Percentiles rank a stretch among this genome's conserved stretches.
Evolutionary conservation across 1,140 invertebrate genomes (phyloP).

Genomic region (Nasonia giraulti): DNA sequence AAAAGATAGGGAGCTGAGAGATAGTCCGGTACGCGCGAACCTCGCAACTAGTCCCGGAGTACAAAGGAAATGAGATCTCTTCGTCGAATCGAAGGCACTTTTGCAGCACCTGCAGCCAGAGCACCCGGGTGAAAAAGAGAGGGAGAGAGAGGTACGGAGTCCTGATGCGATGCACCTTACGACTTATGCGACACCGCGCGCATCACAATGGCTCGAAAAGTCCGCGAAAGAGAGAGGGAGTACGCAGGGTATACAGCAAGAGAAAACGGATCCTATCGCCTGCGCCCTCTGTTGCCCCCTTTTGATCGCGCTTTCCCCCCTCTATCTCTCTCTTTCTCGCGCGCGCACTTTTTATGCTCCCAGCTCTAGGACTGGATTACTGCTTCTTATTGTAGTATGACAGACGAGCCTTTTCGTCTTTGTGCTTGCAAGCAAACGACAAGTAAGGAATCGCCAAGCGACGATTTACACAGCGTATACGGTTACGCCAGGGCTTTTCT

Average conservation of each 20-base stretch:
- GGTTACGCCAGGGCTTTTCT: too few relatives aligned
- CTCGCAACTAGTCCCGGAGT: not conserved
- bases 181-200: conserved; percentile 41
- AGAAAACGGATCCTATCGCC: conserved; percentile 33
- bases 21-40: not conserved
- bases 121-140: not conserved
- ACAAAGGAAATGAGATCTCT: conserved; percentile 46
- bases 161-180: conserved; percentile 37
- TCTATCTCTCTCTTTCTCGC: not conserved
- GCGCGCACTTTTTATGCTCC: not conserved
- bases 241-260: not conserved
- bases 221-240: too few relatives aligned
- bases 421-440: not conserved
- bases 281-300: not conserved
- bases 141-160: not conserved
- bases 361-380: not conserved
- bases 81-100: conserved; percentile 39
- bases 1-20: too few relatives aligned
- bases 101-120: too few relatives aligned
- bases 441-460: too few relatives aligned
- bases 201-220: conserved; percentile 20
- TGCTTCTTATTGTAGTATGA: not conserved
- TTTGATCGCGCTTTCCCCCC: not conserved
- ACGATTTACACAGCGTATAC: too few relatives aligned
- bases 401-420: not conserved